Percentiles rank a stretch among this genome's conserved stretches.
phyloP scores from a whole-genome alignment of 2,797 vertebrate species.

The Onychomys leucogaster region DNA sequence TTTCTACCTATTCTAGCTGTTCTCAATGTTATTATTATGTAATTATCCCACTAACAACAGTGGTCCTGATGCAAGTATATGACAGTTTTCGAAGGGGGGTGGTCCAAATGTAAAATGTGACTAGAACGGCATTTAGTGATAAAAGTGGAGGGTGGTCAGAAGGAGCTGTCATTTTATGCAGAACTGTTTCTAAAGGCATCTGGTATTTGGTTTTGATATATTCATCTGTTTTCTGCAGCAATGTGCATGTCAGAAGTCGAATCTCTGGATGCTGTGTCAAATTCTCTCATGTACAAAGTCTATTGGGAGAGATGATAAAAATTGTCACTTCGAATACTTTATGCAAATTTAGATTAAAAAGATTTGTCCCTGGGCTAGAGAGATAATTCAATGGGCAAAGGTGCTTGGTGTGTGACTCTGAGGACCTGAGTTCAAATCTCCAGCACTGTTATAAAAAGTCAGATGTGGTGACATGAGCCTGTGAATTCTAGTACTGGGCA shows the following conservation, averaged over 20 bases:
- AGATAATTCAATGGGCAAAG: not conserved
- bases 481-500: not conserved
- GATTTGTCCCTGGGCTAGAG: not conserved
- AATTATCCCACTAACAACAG: not conserved
- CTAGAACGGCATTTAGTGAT: constrained; percentile 32
- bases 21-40: not conserved
- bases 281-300: not conserved
- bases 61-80: not conserved
- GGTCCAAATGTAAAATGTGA: constrained; percentile 10
- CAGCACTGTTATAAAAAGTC: not conserved
- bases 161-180: not conserved
- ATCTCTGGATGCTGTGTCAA: not conserved
- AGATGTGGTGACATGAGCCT: not conserved
- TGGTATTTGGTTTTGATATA: constrained; percentile 52
- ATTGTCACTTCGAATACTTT: not conserved
- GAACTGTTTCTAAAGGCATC: not conserved
- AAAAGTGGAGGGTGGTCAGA: not conserved
- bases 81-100: not conserved
- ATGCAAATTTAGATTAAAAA: not conserved
- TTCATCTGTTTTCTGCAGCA: constrained; percentile 51
- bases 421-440: not conserved
- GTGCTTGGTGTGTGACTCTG: too few species aligned
- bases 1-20: constrained; percentile 14
- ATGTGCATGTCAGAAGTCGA: constrained; percentile 9
- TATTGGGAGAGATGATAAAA: not conserved